Base-by-base conservation (phyloP, 1,140 invertebrate genomes). In the Hestina assimilis region DNA sequence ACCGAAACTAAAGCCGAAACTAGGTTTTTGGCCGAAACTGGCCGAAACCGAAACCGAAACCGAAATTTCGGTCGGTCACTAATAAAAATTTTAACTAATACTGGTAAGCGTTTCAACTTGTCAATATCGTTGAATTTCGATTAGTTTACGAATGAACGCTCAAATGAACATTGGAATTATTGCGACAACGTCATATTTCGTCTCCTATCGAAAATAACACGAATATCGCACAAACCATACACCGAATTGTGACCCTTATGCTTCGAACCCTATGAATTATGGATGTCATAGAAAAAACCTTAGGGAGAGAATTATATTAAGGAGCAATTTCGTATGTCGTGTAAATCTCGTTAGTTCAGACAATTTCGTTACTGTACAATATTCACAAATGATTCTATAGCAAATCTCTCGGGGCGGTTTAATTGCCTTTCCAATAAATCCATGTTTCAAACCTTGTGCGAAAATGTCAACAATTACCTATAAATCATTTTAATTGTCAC, bases 121-220 rank as follows among this genome's bases (percentile, higher is more conserved):
- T 55, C 52, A 55, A 48, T 28, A 33, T 46, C 52, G 33, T 54
- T 35, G 35, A 23, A 57, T 57, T 57, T 57, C 54, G 33, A 57
- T 50, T 38, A 57, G 45, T 9, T 57, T 24, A 43, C 46, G 43
- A 23, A 23, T 50, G 45, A 50, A 50, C 35, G 54, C 46, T 26
- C 54, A 50, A 42, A 50, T 47, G 54, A 57, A 57, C 54, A 57
- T 29, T 28, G 47, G 47, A 42, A 23, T 57, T 47, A 50, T 57
- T 46, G 52, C 11, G 41, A 55, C 31, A 33, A 28, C 1, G 29
- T 40, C 40, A 33, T 47, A 47, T 47, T 56, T 31, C 29, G 38
- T 11, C 5, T n/a, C 43, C n/a, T 15, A 12, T 9, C 14, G 23
- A 1, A 19, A 29, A 46, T 46, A 14, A 28, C 14, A 28, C 29